A percentile compares a stretch with the other conserved stretches of the same genome.
phyloP scores from a whole-genome alignment of 2,797 vertebrate genomes.

The Florisuga fusca region DNA sequence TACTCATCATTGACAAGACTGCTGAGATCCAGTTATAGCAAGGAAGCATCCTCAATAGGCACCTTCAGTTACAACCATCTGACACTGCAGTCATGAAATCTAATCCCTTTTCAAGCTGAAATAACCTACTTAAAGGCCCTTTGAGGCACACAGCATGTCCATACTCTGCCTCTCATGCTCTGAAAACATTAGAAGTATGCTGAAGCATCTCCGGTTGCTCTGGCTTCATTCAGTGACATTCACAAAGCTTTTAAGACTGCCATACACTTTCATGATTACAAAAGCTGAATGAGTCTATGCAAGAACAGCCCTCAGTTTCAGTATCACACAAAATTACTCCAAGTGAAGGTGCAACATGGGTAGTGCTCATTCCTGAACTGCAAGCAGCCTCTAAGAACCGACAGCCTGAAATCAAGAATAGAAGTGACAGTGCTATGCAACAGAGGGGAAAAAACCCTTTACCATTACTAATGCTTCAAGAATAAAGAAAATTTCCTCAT shows the following conservation, averaged over 20 bases:
- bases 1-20: conserved; percentile 55
- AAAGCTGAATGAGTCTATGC: background rate
- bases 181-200: conserved; percentile 34
- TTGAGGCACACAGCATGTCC: conserved; percentile 58
- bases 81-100: conserved; percentile 60
- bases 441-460: background rate
- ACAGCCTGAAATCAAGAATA: background rate
- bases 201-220: conserved; percentile 36
- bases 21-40: conserved; percentile 53
- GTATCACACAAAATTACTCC: background rate
- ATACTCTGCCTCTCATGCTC: conserved; percentile 37
- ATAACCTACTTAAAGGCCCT: conserved; percentile 66
- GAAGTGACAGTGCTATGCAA: background rate
- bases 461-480: background rate
- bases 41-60: conserved; percentile 68
- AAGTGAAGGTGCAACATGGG: background rate
- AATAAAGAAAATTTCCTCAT: background rate
- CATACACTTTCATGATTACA: background rate
- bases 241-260: background rate
- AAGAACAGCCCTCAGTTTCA: background rate
- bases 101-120: conserved; percentile 75
- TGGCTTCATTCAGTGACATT: background rate
- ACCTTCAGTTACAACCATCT: conserved; percentile 67
- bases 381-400: background rate
- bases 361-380: background rate